Percentiles rank a stretch among this genome's conserved stretches.
Evolutionary conservation across 2,888 invertebrate species (phyloP).

Genomic region (Arrhopalites spinosus): DNA sequence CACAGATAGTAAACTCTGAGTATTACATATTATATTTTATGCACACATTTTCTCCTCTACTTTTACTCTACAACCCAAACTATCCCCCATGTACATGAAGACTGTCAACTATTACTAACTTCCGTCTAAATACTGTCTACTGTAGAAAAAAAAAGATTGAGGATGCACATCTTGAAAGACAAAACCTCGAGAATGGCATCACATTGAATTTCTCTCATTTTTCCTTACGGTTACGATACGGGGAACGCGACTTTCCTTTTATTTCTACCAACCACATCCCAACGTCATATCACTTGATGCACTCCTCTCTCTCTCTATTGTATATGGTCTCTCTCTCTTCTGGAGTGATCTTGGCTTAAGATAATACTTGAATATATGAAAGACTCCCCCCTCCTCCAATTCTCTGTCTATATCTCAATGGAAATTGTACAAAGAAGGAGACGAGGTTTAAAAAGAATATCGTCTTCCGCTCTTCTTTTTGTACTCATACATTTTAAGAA

Average conservation of each 20-base stretch:
- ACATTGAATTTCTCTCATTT: background rate
- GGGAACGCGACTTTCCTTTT: conserved; percentile 5
- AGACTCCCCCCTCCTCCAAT: background rate
- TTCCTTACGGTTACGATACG: background rate
- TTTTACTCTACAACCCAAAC: background rate
- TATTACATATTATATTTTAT: conserved; percentile 18
- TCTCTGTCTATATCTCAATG: no score
- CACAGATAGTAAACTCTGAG: conserved; percentile 11
- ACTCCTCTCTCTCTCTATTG: no score
- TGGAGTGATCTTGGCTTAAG: background rate
- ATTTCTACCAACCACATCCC: background rate
- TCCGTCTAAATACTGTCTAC: no score
- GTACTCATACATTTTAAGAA: background rate
- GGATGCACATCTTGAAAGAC: no score
- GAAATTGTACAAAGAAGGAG: background rate
- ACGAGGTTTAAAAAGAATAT: conserved; percentile 5
- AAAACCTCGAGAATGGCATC: background rate
- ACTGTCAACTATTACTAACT: no score
- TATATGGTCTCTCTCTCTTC: no score
- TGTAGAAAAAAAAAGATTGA: no score
- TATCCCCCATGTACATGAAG: no score
- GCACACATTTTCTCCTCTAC: no score
- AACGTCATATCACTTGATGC: background rate
- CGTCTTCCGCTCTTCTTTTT: background rate
- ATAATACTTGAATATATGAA: background rate